A percentile compares a stretch with the other conserved stretches of the same genome.
These are phyloP conservation scores for Microtus richardsoni DNA, from an alignment of 2,113 vertebrate genomes.

Conservation along the genomic window DNA sequence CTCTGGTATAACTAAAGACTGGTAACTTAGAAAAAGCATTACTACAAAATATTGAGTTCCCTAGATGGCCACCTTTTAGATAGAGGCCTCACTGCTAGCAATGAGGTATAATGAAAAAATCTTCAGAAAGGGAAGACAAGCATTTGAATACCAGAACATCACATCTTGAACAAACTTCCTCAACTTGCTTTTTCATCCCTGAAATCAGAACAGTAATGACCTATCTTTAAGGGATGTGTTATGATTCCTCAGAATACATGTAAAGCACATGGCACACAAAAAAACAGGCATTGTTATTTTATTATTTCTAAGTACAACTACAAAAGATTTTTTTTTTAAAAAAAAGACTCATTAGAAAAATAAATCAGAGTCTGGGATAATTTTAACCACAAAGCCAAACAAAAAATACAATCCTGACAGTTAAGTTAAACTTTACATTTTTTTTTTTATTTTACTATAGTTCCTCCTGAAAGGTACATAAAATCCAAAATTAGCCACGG, in stretches of 20 bases:
- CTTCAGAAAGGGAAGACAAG: background rate
- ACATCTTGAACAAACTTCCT: conserved; percentile 28
- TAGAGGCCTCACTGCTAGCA: conserved; percentile 1
- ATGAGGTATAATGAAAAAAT: background rate
- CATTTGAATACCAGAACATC: conserved; percentile 1
- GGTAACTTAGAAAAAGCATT: conserved; percentile 27
- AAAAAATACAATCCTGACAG: conserved; percentile 7
- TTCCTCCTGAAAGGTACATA: conserved; percentile 21
- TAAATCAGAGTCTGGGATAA: conserved; percentile 28
- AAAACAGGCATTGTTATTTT: conserved; percentile 49
- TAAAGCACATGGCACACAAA: conserved; percentile 42
- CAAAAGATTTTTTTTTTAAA: background rate
- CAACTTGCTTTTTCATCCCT: conserved; percentile 56
- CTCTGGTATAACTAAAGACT: conserved; percentile 20
- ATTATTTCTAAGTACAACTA: conserved; percentile 45
- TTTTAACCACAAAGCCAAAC: conserved; percentile 1
- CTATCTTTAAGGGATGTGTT: conserved; percentile 36
- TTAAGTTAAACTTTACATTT: conserved; percentile 13
- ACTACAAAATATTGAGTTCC: conserved; percentile 53
- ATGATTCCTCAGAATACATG: conserved; percentile 43
- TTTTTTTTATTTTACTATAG: conserved; percentile 18
- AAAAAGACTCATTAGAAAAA: conserved; percentile 29
- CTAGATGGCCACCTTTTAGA: conserved; percentile 47
- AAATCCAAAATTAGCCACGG: conserved; percentile 55
- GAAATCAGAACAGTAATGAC: conserved; percentile 45